phyloP scores from a whole-genome alignment of 2,113 vertebrate genomes.

The Cardinalis cardinalis region DNA sequence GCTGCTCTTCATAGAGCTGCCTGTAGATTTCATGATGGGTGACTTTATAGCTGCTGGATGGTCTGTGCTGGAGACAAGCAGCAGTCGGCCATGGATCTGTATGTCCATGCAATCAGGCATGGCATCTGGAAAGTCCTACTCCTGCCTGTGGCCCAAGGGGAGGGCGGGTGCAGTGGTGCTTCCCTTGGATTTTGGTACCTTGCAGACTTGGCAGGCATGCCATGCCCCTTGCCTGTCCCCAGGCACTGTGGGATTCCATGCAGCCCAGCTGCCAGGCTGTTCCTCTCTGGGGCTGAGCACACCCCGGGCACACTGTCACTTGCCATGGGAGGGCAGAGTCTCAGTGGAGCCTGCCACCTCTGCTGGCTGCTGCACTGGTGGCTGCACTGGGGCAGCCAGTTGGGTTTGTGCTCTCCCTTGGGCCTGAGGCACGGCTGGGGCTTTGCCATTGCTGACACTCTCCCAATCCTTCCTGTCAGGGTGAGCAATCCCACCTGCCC shows the following conservation, averaged over 20 bases:
- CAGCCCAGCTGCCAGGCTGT: not conserved
- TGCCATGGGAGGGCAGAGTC: not conserved
- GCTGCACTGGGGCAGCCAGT: not conserved
- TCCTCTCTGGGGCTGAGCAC: not conserved
- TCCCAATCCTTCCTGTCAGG: not conserved
- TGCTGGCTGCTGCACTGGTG: not conserved
- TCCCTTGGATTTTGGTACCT: not conserved
- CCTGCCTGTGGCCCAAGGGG: not conserved
- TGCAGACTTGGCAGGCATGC: not conserved
- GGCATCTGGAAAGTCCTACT: not conserved
- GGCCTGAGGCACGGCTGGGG: not conserved
- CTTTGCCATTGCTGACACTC: not conserved
- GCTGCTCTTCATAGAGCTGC: not conserved
- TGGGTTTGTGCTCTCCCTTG: not conserved
- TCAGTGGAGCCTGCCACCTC: not conserved
- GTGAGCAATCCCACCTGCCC: not conserved
- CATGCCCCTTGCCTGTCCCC: not conserved
- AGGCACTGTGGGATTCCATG: not conserved
- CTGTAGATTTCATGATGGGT: not conserved
- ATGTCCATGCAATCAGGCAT: fast-evolving
- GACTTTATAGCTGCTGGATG: not conserved
- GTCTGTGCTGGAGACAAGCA: not conserved
- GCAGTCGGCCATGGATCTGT: not conserved
- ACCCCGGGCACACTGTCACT: not conserved
- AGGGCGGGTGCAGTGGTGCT: fast-evolving